Evolutionary conservation across 2,888 invertebrate species (phyloP).

Genomic region (Brachynemurus nebulosus): DNA sequence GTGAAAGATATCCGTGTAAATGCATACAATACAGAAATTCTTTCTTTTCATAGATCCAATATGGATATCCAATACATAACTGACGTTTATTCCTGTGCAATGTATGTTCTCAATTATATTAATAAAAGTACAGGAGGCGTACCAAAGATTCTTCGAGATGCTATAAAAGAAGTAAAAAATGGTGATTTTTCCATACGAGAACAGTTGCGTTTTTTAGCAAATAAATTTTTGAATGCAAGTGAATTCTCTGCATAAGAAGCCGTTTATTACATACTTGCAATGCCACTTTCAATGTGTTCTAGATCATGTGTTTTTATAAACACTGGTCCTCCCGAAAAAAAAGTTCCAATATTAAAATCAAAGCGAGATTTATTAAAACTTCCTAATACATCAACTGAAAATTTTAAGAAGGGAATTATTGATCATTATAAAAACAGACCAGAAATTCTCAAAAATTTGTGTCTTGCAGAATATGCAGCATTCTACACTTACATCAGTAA

Average conservation of each 20-base stretch:
- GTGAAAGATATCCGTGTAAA: constrained; percentile 15
- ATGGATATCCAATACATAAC: constrained; percentile 27
- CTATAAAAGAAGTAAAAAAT: constrained; percentile 18
- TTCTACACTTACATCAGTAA: not conserved
- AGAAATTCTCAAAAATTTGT: not conserved
- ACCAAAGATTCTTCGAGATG: constrained; percentile 17
- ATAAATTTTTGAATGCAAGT: constrained; percentile 14
- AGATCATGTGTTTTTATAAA: not conserved
- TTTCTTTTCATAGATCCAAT: constrained; percentile 24
- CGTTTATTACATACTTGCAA: constrained; percentile 14
- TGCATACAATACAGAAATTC: constrained; percentile 16
- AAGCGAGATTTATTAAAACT: not conserved
- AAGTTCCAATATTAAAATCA: not conserved
- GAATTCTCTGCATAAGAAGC: constrained; percentile 20
- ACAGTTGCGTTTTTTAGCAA: constrained; percentile 15
- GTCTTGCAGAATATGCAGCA: not conserved
- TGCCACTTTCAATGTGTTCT: constrained; percentile 6
- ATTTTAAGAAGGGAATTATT: not conserved
- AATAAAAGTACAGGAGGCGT: constrained; percentile 16
- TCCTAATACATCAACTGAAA: not conserved
- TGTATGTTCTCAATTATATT: constrained; percentile 23
- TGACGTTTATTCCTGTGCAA: constrained; percentile 24
- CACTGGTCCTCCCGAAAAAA: not conserved
- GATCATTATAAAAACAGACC: not conserved
- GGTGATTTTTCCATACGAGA: constrained; percentile 20